Base-by-base conservation (phyloP, 1,140 invertebrate genomes). In the Venturia canescens region DNA sequence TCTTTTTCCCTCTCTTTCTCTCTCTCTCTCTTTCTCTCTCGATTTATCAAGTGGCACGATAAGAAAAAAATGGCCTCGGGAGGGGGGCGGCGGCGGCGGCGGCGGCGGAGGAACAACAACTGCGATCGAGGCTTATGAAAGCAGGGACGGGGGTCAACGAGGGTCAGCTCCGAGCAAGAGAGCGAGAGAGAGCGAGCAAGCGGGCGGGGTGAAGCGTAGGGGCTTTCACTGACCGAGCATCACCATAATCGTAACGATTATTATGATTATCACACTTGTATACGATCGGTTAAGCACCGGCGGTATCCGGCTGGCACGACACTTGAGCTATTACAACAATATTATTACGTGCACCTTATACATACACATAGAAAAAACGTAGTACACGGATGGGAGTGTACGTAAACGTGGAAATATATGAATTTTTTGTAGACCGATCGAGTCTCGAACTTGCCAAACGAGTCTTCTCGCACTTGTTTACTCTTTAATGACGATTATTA, bases 161-260 rank as follows among this genome's bases (percentile, higher is more conserved):
- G 84, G 83, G 84, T 84, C 83, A 86, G 80, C 80, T 83, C 81
- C 79, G 23, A 26, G 60, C 9, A 63, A 57, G 16, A 23, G 53
- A 23, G 18, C 0, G 53, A 53, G 50, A 53, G 50, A 53, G 50
- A n/a, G n/a, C n/a, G n/a, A n/a, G n/a, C n/a, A n/a, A n/a, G n/a
- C 1, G 38, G 38, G 38, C 0, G 38, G 38, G 2, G 7, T 34
- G 38, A 44, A 11, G 38, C 7, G 38, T 44, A 44, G 38, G 7
- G 85, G 84, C 84, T 87, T 85, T 87, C 88, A 87, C 85, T 88
- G 78, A 86, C 87, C 87, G 72, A 81, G 71, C 86, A 86, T 86
- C 81, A 83, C 27, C 72, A 63, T 67, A 15, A 70, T 70, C 23
- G 48, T 69, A n/a, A 53, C 57, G 18, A 38, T 38, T 34, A 72